A percentile compares a stretch with the other conserved stretches of the same genome.
Evolutionary conservation across 2,888 invertebrate species (phyloP).

Genomic region (Lacanobia oleracea): DNA sequence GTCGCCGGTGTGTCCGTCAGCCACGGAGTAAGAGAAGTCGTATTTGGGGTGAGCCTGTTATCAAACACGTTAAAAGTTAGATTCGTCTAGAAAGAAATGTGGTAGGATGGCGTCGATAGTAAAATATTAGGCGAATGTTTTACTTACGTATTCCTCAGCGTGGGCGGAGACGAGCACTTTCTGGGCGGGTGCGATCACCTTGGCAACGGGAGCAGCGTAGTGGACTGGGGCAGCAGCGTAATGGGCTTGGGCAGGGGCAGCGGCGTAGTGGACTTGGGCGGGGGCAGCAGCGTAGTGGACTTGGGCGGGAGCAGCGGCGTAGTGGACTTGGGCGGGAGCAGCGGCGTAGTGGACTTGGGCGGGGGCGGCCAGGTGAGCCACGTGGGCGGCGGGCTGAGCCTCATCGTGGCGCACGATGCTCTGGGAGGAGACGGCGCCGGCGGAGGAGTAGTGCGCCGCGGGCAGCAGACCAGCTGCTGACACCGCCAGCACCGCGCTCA

Average conservation of each 20-base stretch:
- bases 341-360: slow-evolving; percentile 70
- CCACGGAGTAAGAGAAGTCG: slow-evolving; percentile 90
- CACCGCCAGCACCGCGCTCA: slow-evolving; percentile 84
- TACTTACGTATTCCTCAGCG: slow-evolving; percentile 81
- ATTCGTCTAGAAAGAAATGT: neutral
- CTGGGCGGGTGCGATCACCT: slow-evolving; percentile 69
- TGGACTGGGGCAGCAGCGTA: slow-evolving; percentile 69
- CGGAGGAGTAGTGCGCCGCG: slow-evolving; percentile 82
- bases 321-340: slow-evolving; percentile 65
- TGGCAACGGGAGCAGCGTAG: slow-evolving; percentile 74
- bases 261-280: slow-evolving; percentile 69
- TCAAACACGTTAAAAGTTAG: slow-evolving; percentile 19
- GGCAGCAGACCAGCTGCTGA: slow-evolving; percentile 82
- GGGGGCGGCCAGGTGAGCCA: slow-evolving; percentile 68
- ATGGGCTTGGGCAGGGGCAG: slow-evolving; percentile 68
- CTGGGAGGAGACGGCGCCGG: slow-evolving; percentile 83
- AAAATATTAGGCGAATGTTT: neutral
- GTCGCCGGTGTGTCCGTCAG: slow-evolving; percentile 91
- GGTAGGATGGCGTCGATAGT: neutral
- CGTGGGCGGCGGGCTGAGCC: slow-evolving; percentile 65
- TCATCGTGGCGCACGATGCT: slow-evolving; percentile 81
- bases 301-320: slow-evolving; percentile 64
- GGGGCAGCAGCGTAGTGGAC: slow-evolving; percentile 69
- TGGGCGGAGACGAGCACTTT: slow-evolving; percentile 71
- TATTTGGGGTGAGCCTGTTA: slow-evolving; percentile 90